A percentile compares a stretch with the other conserved stretches of the same genome.
Evolutionary conservation across 2,888 invertebrate genomes (phyloP).

Genomic region (Monopis laevigella): DNA sequence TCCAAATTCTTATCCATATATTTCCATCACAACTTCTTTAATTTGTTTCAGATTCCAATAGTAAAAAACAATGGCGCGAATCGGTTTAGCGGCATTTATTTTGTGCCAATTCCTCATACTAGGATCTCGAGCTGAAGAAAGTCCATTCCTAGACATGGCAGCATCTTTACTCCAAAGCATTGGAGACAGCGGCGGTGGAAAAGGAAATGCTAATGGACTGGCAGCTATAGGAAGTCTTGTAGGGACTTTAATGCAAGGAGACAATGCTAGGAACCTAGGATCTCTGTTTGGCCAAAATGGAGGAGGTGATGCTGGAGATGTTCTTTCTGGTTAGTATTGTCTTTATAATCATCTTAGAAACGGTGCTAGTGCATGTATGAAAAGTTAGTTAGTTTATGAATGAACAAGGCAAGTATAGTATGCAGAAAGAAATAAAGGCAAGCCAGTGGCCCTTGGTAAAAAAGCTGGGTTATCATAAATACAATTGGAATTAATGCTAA

Average conservation of each 20-base stretch:
- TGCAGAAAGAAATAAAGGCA: no score
- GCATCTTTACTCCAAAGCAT: slow-evolving; percentile 74
- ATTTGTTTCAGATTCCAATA: slow-evolving; percentile 11
- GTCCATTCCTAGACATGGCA: slow-evolving; percentile 75
- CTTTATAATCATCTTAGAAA: no score
- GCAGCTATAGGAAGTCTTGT: slow-evolving; percentile 73
- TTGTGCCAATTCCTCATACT: slow-evolving; percentile 30
- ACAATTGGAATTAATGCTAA: no score
- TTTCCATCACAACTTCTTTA: slow-evolving; percentile 1
- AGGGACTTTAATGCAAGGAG: slow-evolving; percentile 74
- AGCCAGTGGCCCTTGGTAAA: no score
- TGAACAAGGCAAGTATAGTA: no score
- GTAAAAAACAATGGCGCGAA: slow-evolving; percentile 40
- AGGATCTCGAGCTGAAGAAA: slow-evolving; percentile 44
- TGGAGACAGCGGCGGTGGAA: slow-evolving; percentile 30
- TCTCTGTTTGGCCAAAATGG: slow-evolving; percentile 39
- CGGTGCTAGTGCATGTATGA: no score
- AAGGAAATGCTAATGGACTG: slow-evolving; percentile 43
- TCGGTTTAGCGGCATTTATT: slow-evolving; percentile 27
- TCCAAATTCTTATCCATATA: no score
- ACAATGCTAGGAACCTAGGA: slow-evolving; percentile 66
- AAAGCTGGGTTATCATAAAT: not conserved
- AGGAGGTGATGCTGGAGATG: slow-evolving; percentile 38
- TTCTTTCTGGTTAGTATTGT: slow-evolving; percentile 44
- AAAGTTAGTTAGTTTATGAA: no score